These are phyloP conservation scores for Pseudomyrmex sp. DNA, from an alignment of 1,140 invertebrate species.

Conservation along the genomic window DNA sequence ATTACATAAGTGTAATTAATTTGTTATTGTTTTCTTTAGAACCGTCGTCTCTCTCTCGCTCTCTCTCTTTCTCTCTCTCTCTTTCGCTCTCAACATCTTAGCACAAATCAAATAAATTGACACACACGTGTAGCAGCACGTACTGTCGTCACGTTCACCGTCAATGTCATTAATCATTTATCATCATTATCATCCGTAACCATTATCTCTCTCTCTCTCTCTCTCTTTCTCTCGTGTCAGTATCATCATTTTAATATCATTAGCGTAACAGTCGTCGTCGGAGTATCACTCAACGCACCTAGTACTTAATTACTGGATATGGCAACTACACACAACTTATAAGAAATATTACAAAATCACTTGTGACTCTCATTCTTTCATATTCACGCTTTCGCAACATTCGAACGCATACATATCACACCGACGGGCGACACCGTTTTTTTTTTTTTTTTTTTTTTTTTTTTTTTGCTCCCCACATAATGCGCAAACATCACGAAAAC, in stretches of 20 bases:
- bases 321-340: constrained; percentile 83
- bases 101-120: constrained; percentile 79
- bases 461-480: constrained; percentile 52
- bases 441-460: constrained; percentile 69
- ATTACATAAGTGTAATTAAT: constrained; percentile 85
- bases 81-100: constrained; percentile 74
- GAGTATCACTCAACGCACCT: constrained; percentile 75
- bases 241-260: constrained; percentile 66
- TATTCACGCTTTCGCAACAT: constrained; percentile 61
- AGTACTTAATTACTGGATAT: constrained; percentile 80
- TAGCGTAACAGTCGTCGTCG: constrained; percentile 74
- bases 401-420: constrained; percentile 63
- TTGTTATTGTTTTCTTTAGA: constrained; percentile 85
- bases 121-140: constrained; percentile 76
- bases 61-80: too few species aligned
- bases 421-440: constrained; percentile 62
- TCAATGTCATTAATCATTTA: constrained; percentile 32
- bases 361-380: constrained; percentile 74
- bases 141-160: constrained; percentile 72
- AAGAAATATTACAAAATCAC: constrained; percentile 85
- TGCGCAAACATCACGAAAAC: constrained; percentile 55
- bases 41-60: constrained; percentile 77
- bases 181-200: constrained; percentile 26
- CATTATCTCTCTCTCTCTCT: too few species aligned
- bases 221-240: constrained; percentile 10